These are phyloP conservation scores for Nylanderia fulva DNA, from an alignment of 1,140 invertebrate genomes.

Conservation along the genomic window DNA sequence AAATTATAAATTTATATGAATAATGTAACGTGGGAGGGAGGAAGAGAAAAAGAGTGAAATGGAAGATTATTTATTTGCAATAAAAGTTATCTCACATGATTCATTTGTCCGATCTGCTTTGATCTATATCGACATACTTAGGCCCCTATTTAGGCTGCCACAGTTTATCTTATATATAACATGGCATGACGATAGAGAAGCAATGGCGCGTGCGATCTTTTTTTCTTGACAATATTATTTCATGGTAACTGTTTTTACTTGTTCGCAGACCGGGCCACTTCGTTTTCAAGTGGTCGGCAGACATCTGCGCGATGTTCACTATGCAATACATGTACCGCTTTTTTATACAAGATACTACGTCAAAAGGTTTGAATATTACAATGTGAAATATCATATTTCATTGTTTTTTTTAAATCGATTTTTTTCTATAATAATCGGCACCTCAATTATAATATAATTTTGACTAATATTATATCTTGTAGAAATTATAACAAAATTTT, in stretches of 20 bases:
- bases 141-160: neutral
- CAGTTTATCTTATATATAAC: constrained; percentile 7
- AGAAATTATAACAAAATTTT: neutral
- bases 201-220: constrained; percentile 79
- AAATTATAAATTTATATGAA: neutral
- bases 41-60: neutral
- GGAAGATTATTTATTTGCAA: constrained; percentile 11
- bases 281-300: constrained; percentile 78
- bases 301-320: constrained; percentile 79
- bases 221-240: constrained; percentile 81
- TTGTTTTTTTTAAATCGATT: neutral
- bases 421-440: neutral
- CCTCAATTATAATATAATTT: too few species aligned
- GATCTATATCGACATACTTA: constrained; percentile 13
- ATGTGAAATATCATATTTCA: neutral
- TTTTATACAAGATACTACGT: constrained; percentile 24
- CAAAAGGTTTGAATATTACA: neutral
- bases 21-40: neutral
- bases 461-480: neutral
- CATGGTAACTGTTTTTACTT: constrained; percentile 84
- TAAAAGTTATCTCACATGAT: neutral
- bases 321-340: neutral
- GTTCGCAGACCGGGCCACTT: constrained; percentile 78
- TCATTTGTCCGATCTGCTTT: neutral
- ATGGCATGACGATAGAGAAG: constrained; percentile 69